Evolutionary conservation across 2,113 vertebrate genomes (phyloP).

Genomic region (Anolis carolinensis): DNA sequence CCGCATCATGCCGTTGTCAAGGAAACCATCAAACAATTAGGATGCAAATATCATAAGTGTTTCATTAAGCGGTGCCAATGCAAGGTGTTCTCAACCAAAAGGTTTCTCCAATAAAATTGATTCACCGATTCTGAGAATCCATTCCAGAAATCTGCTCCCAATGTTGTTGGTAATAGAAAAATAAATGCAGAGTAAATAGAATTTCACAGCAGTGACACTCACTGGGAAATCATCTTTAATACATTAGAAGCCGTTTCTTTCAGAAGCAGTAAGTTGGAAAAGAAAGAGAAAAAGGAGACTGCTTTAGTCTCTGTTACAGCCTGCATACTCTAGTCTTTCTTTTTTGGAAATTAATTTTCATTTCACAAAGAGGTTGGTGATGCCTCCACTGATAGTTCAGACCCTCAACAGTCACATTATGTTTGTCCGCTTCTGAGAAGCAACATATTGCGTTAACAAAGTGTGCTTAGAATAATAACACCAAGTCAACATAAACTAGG

Average conservation of each 20-base stretch:
- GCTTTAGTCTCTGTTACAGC: slow-evolving; percentile 12
- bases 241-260: slow-evolving; percentile 40
- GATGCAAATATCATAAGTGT: slow-evolving; percentile 38
- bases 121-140: slow-evolving; percentile 56
- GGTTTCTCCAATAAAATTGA: slow-evolving; percentile 49
- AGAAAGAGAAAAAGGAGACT: background rate
- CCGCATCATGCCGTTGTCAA: background rate
- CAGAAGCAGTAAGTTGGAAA: slow-evolving; percentile 39
- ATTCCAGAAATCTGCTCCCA: slow-evolving; percentile 54
- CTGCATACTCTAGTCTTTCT: slow-evolving; percentile 11
- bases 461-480: background rate
- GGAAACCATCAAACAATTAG: slow-evolving; percentile 31
- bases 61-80: slow-evolving; percentile 18
- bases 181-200: slow-evolving; percentile 71
- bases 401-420: background rate
- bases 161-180: slow-evolving; percentile 69
- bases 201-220: slow-evolving; percentile 61
- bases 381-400: background rate
- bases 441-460: background rate
- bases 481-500: background rate
- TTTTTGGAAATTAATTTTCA: background rate
- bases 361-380: background rate
- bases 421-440: background rate
- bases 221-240: slow-evolving; percentile 54
- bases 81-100: slow-evolving; percentile 46